phyloP scores from a whole-genome alignment of 2,888 invertebrate species.

The Lepidocyrtoides sp. region DNA sequence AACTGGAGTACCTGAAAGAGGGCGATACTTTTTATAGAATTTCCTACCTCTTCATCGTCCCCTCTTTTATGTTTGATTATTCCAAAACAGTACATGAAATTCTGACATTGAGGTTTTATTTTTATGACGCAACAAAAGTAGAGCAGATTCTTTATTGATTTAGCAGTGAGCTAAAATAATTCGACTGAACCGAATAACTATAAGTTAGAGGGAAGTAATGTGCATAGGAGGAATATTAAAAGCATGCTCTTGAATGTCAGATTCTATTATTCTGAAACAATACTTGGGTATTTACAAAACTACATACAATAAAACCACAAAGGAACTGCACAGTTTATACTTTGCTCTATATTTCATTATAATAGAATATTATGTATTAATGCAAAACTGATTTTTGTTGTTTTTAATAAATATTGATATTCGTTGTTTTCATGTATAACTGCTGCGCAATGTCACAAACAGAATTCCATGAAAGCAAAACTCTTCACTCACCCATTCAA shows the following conservation, averaged over 20 bases:
- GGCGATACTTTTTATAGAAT: constrained; percentile 15
- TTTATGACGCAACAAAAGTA: not conserved
- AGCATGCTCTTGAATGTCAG: constrained; percentile 22
- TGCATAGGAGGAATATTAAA: not conserved
- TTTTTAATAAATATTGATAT: constrained; percentile 11
- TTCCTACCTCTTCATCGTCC: not conserved
- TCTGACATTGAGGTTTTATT: not conserved
- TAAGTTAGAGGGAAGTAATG: constrained; percentile 1
- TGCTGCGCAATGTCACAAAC: not conserved
- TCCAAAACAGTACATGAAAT: not conserved
- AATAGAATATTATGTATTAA: not conserved
- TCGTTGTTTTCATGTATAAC: not conserved
- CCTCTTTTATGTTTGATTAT: not conserved
- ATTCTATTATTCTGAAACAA: not conserved
- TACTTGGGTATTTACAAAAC: not conserved
- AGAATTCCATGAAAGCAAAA: not conserved
- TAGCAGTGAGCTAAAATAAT: not conserved
- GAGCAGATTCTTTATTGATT: constrained; percentile 37
- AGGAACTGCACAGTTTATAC: no score
- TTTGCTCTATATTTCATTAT: not conserved
- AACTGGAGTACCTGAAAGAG: not conserved
- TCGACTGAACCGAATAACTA: constrained; percentile 18
- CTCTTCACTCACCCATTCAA: not conserved
- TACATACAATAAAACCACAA: no score
- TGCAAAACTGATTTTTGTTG: not conserved